Evolutionary conservation across 2,113 vertebrate species (phyloP), one percentile per base, ranked within the genome.

Genomic region (Elephantulus edwardii): DNA sequence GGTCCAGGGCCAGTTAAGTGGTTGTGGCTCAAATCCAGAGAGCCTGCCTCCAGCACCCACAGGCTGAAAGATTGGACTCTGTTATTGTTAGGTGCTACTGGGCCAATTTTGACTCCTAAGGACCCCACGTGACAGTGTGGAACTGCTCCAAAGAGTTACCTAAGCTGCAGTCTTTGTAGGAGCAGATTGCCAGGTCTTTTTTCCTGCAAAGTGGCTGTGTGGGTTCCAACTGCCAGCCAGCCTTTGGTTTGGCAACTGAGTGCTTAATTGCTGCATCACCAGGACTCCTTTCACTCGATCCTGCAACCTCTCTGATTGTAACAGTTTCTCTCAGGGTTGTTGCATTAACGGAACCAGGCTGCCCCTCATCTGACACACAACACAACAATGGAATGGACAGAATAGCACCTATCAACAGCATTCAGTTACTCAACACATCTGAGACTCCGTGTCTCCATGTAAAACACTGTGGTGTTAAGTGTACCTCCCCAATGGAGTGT

Each of bases 231-330:
- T 19, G 22, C 66, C 66, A 8, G 2, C 17, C 66, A 8, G 2
- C 17, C 66, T 68, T 12, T 38, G 35, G 66, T 38, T 68, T 17
- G n/a, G 62, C 62, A 66, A n/a, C 14, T 19, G 62, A 35, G 33
- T 26, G 33, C n/a, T 66, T 7, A 35, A 19, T 13, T 10, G 33
- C 33, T 19, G 16, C 19, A 16, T n/a, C 19, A 38, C 33, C n/a
- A 38, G 66, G 16, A 8, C 28, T 68, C n/a, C 35, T 58, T 68
- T 68, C 66, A 68, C 1, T 10, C 8, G 33, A 17, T 4, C 11
- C 46, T 42, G 1, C 35, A 6, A 22, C 26, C 1, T 11, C 58
- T 22, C 11, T 33, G 28, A 38, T 0, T 1, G 33, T 8, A 26
- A 24, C n/a, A 68, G 66, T 68, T 8, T 33, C 28, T 62, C 28